Evolutionary conservation across 2,888 invertebrate genomes (phyloP).

Genomic region (Dendrolimus houi): DNA sequence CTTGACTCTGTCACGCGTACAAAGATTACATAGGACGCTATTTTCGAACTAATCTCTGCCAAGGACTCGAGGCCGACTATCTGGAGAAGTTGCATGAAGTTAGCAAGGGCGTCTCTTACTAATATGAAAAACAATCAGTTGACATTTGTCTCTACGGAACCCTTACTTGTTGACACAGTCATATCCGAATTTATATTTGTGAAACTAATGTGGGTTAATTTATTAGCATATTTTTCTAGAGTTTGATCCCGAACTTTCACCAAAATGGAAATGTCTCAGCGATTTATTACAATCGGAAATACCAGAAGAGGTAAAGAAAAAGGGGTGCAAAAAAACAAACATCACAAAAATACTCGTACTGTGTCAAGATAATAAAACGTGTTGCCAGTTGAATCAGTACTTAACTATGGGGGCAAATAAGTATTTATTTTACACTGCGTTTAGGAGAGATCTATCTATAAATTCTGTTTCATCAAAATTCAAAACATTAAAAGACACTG

Average conservation of each 20-base stretch:
- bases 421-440: slow-evolving; percentile 78
- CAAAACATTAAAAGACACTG: slow-evolving; percentile 36
- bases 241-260: slow-evolving; percentile 88
- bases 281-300: slow-evolving; percentile 91
- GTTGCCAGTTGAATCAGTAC: slow-evolving; percentile 85
- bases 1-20: too few species aligned
- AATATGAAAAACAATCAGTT: too few species aligned
- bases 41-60: too few species aligned
- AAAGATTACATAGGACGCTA: too few species aligned
- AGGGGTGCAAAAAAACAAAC: slow-evolving; percentile 39
- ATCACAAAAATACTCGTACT: slow-evolving; percentile 86
- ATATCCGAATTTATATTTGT: not conserved
- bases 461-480: slow-evolving; percentile 74
- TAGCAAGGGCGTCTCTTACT: too few species aligned
- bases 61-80: too few species aligned
- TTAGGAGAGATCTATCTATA: slow-evolving; percentile 75
- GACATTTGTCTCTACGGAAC: too few species aligned
- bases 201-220: not conserved
- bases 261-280: slow-evolving; percentile 91
- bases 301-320: slow-evolving; percentile 80
- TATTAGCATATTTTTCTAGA: slow-evolving; percentile 55
- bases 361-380: slow-evolving; percentile 89
- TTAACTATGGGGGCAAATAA: slow-evolving; percentile 79
- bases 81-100: too few species aligned
- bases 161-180: too few species aligned